A percentile compares a stretch with the other conserved stretches of the same genome.
phyloP scores from a whole-genome alignment of 2,113 vertebrate species.

The Erinaceus europaeus region DNA sequence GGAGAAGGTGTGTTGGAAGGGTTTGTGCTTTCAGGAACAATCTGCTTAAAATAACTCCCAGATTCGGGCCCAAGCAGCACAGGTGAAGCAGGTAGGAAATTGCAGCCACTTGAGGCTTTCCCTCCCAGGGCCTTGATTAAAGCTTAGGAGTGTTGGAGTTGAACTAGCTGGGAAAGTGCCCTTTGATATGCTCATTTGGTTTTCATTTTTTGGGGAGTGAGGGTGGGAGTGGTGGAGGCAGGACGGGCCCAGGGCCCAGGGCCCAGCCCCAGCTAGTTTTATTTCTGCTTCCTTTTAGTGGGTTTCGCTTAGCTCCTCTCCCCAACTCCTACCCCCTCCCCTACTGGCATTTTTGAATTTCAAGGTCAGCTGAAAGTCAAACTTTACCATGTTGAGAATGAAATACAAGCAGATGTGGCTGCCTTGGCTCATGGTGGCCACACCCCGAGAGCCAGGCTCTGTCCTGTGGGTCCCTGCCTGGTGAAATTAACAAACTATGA shows the following conservation, averaged over 20 bases:
- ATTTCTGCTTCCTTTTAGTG: conserved; percentile 80
- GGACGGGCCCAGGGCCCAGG: no score
- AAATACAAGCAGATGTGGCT: conserved; percentile 85
- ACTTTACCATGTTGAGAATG: conserved; percentile 76
- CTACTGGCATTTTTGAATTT: conserved; percentile 76
- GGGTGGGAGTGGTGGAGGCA: no score
- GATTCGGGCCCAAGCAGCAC: not conserved
- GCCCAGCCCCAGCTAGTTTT: conserved; percentile 76
- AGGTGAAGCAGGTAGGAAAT: conserved; percentile 50
- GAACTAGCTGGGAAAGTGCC: conserved; percentile 53
- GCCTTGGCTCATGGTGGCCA: conserved; percentile 59
- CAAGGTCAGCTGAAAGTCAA: conserved; percentile 85
- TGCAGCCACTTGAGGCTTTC: conserved; percentile 52
- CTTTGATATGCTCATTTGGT: conserved; percentile 81
- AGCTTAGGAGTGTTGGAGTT: conserved; percentile 64
- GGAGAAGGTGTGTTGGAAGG: not conserved
- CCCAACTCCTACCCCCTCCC: not conserved
- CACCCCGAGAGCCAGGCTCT: not conserved
- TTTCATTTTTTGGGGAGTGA: conserved; percentile 85
- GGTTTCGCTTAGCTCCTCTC: conserved; percentile 70
- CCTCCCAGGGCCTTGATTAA: conserved; percentile 59
- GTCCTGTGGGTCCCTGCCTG: conserved; percentile 59
- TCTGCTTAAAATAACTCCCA: conserved; percentile 55
- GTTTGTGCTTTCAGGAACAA: conserved; percentile 18
- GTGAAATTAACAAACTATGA: not conserved